A percentile compares a stretch with the other conserved stretches of the same genome.
These are phyloP conservation scores for Carcharodon carcharias DNA, from an alignment of 2,797 vertebrate genomes.

Conservation along the genomic window DNA sequence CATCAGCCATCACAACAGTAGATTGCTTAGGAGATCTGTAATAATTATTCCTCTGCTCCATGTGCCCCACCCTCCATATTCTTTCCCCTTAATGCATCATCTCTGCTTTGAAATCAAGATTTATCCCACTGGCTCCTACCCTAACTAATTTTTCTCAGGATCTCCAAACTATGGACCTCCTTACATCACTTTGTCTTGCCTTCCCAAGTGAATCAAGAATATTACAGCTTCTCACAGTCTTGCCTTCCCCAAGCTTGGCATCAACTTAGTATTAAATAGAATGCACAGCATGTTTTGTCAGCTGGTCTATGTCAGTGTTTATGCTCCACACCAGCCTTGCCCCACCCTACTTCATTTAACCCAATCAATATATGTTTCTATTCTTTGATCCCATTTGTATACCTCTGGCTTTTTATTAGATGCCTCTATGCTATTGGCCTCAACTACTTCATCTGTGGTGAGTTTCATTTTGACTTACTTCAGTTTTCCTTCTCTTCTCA, in stretches of 20 bases:
- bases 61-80: neutral
- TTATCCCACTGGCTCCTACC: neutral
- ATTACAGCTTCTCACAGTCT: neutral
- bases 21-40: neutral
- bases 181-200: neutral
- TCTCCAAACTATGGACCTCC: neutral
- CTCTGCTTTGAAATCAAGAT: neutral
- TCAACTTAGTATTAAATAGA: neutral
- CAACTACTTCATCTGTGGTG: neutral
- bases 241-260: neutral
- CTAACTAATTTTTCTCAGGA: neutral
- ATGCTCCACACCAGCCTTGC: neutral
- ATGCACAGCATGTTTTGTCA: neutral
- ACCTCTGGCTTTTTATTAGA: neutral
- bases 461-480: no score
- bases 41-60: conserved; percentile 1
- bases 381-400: neutral
- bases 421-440: neutral
- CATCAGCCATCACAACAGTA: neutral
- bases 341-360: neutral
- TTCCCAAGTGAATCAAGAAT: neutral
- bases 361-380: neutral
- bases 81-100: neutral
- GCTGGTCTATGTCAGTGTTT: neutral
- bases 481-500: no score